Percentiles rank a stretch among this genome's conserved stretches.
Evolutionary conservation across 1,140 invertebrate genomes (phyloP).

Genomic region (Pararge aegeria): DNA sequence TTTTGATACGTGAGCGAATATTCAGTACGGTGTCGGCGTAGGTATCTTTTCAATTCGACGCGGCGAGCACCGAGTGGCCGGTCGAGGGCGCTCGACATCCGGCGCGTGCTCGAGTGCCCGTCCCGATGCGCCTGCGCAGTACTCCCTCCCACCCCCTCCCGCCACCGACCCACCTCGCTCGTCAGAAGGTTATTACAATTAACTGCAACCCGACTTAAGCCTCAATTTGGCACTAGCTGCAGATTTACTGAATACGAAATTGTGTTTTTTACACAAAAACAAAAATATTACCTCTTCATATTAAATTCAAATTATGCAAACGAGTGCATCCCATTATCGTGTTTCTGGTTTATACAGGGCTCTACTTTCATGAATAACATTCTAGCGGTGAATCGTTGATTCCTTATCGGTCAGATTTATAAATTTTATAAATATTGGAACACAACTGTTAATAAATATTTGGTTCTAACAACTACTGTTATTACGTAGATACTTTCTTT

Average conservation of each 20-base stretch:
- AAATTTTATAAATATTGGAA: too few species aligned
- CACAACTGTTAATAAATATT: too few species aligned
- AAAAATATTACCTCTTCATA: constrained; percentile 17
- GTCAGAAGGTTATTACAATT: constrained; percentile 69
- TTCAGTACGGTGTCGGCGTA: constrained; percentile 73
- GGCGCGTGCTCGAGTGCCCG: constrained; percentile 72
- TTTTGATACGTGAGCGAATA: constrained; percentile 78
- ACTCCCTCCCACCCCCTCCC: constrained; percentile 17
- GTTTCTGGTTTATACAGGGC: background rate
- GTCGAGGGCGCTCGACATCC: constrained; percentile 64
- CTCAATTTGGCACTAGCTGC: constrained; percentile 66
- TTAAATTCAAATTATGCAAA: constrained; percentile 22
- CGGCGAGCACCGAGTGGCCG: constrained; percentile 66
- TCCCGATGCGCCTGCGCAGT: constrained; percentile 67
- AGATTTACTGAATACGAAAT: constrained; percentile 32
- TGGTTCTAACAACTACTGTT: too few species aligned
- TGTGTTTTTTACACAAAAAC: constrained; percentile 28
- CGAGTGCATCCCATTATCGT: background rate
- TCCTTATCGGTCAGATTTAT: too few species aligned
- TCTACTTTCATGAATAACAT: background rate
- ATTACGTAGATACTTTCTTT: too few species aligned
- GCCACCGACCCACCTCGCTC: constrained; percentile 26
- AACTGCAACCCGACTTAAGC: constrained; percentile 64
- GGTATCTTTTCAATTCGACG: constrained; percentile 78
- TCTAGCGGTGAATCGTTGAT: too few species aligned